Evolutionary conservation across 2,888 invertebrate genomes (phyloP), one percentile per base, ranked within the genome.

Genomic region (Subacronicta megacephala): DNA sequence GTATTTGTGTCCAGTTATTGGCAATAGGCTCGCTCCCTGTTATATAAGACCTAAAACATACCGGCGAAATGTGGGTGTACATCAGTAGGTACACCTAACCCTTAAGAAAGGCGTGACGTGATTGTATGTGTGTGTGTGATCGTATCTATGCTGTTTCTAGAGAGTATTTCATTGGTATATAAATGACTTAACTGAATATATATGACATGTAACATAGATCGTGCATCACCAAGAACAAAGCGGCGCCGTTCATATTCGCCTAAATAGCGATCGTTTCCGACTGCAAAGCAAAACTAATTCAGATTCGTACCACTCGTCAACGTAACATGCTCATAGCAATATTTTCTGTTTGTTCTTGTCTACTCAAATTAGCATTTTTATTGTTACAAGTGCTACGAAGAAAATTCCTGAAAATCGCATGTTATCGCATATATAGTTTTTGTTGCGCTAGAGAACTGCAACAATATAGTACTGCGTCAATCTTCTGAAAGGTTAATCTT

Each of bases 191-290:
- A 26, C 10, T 10, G 10, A 31, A 2, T 17, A 9, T 23, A 15
- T 7, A n/a, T 16, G 26, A 20, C 42, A 51, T 37, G 37, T n/a
- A 57, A 54, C 35, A 42, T 16, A 52, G 44, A 31, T 59, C 49
- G 51, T 59, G 42, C 51, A 36, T 31, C n/a, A 49, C 52, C 43
- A n/a, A 13, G 12, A 20, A 33, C 33, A 33, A 26, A 35, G 46
- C 42, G 4, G 33, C 26, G 50, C 36, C 18, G 26, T 13, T 18
- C 47, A 43, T 10, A 17, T 44, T 49, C 53, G 64, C 52, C 51
- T 68, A 53, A 63, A 63, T 71, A 68, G 45, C 50, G 20, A 33
- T n/a, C 23, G 35, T 45, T 56, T 65, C 44, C 54, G 57, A 60
- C 50, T 41, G 43, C 50, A 33, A 52, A 13, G 52, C 16, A 31